Evolutionary conservation across 2,888 invertebrate genomes (phyloP).

Genomic region (Boloria euphrosyne): DNA sequence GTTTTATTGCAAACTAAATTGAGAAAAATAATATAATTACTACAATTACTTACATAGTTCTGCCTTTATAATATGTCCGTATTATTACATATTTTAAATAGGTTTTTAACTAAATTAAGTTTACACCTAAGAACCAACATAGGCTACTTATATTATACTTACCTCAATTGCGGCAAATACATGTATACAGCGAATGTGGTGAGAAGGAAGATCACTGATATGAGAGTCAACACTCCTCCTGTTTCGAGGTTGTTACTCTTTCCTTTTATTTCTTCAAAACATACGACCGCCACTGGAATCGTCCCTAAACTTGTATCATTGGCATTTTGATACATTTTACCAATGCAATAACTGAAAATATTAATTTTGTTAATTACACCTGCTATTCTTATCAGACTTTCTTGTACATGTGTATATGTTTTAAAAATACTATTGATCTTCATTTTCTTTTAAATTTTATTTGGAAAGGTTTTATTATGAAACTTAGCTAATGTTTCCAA

Average conservation of each 20-base stretch:
- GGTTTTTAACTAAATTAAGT: too few species aligned
- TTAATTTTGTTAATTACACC: background rate
- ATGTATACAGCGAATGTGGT: conserved; percentile 83
- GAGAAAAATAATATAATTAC: too few species aligned
- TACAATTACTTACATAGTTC: background rate
- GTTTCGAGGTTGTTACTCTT: conserved; percentile 60
- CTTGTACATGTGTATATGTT: background rate
- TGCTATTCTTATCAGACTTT: background rate
- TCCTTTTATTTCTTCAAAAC: conserved; percentile 88
- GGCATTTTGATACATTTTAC: conserved; percentile 56
- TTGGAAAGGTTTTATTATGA: too few species aligned
- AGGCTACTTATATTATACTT: conserved; percentile 43
- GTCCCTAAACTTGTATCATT: conserved; percentile 46
- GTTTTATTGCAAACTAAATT: too few species aligned
- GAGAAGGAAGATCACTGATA: conserved; percentile 83
- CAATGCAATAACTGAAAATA: conserved; percentile 63
- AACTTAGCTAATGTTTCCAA: too few species aligned
- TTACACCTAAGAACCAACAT: background rate
- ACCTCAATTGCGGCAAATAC: conserved; percentile 83
- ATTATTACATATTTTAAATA: background rate
- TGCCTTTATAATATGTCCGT: background rate
- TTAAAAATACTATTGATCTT: too few species aligned
- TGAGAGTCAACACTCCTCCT: conserved; percentile 68
- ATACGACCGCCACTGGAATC: conserved; percentile 65
- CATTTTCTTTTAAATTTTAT: too few species aligned